Conservation (phyloP, 2,113 vertebrate species). For the Zosterops japonicus region DNA sequence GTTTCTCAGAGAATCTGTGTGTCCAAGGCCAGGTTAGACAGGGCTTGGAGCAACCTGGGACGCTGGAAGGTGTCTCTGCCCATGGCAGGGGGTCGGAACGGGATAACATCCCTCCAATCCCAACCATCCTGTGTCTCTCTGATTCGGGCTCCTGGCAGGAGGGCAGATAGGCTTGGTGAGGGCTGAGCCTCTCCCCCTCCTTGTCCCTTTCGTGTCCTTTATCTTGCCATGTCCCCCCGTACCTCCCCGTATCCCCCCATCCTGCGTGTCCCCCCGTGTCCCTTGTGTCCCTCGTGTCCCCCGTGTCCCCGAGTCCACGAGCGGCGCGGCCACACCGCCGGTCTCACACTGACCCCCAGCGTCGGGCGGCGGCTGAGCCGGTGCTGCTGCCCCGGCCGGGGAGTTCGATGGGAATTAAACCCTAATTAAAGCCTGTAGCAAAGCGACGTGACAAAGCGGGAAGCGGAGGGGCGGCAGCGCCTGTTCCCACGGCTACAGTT, state of each 20-base stretch:
- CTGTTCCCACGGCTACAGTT: neutral
- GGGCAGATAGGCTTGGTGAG: neutral
- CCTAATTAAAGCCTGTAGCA: neutral
- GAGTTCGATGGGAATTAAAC: neutral
- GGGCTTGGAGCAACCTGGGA: neutral
- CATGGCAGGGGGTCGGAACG: too few relatives aligned
- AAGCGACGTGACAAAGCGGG: neutral
- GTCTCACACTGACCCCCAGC: conserved; percentile 70
- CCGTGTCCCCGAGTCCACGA: neutral
- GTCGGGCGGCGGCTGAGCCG: neutral
- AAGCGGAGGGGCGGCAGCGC: neutral
- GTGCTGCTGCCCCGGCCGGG: neutral
- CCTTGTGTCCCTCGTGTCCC: neutral
- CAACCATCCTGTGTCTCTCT: too few relatives aligned
- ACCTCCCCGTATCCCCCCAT: neutral
- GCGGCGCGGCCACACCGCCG: neutral
- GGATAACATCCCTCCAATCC: neutral
- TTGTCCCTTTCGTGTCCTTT: neutral
- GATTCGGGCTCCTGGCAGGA: neutral
- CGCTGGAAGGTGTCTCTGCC: neutral
- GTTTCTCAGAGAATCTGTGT: neutral
- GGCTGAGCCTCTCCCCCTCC: neutral
- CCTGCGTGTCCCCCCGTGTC: neutral
- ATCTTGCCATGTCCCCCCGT: neutral
- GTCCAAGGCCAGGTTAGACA: neutral